A percentile compares a stretch with the other conserved stretches of the same genome.
phyloP scores from a whole-genome alignment of 2,113 vertebrate species.

The Larimichthys crocea region DNA sequence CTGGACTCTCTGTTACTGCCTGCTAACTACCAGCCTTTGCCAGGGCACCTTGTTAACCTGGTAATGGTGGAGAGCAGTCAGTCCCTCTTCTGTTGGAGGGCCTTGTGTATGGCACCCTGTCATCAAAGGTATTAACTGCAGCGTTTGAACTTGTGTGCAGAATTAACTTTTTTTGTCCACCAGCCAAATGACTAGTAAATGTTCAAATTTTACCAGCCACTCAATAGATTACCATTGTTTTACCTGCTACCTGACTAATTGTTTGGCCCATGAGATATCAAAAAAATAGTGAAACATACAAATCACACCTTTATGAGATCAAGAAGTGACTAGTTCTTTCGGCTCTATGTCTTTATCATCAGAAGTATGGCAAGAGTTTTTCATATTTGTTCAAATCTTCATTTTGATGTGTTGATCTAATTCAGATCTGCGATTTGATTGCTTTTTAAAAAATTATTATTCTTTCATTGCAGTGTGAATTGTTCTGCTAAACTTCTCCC shows the following conservation, averaged over 20 bases:
- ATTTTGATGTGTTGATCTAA: not conserved
- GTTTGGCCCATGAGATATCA: not conserved
- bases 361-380: not conserved
- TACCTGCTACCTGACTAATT: no score
- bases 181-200: no score
- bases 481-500: not conserved
- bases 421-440: not conserved
- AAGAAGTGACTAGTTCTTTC: not conserved
- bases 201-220: no score
- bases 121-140: constrained; percentile 72
- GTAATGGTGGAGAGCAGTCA: constrained; percentile 95
- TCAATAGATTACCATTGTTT: no score
- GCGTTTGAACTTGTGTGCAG: not conserved
- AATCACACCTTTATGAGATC: not conserved
- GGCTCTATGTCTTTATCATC: no score
- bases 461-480: constrained; percentile 37
- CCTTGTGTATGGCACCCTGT: constrained; percentile 90
- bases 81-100: constrained; percentile 92
- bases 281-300: not conserved
- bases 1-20: constrained; percentile 90
- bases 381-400: not conserved
- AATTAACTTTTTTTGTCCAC: no score
- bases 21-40: constrained; percentile 83
- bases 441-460: not conserved
- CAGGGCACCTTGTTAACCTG: constrained; percentile 86